Conservation (phyloP, 2,797 vertebrate species). For the Acrossocheilus wenchowensis region DNA sequence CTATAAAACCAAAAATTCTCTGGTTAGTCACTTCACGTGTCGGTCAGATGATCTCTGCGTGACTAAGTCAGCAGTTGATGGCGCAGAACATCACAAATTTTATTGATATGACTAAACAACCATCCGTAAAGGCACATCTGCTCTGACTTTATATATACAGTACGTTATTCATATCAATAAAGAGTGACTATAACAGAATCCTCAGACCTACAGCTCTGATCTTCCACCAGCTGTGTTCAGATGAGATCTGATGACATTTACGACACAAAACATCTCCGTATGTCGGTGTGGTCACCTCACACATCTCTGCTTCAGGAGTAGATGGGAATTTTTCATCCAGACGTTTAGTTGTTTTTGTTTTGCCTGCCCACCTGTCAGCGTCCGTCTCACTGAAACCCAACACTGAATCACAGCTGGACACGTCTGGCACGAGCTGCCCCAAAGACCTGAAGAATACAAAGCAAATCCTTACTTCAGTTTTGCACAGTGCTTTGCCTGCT, state of each 20-base stretch:
- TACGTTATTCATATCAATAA: no score
- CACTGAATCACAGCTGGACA: slow-evolving; percentile 75
- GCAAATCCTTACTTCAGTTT: neutral
- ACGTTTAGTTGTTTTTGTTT: slow-evolving; percentile 61
- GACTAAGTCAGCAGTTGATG: no score
- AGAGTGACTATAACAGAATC: neutral
- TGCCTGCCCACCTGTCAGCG: slow-evolving; percentile 76
- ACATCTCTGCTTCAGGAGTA: slow-evolving; percentile 44
- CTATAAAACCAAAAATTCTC: neutral
- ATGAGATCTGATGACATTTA: no score
- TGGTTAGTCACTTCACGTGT: neutral
- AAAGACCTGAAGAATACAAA: neutral
- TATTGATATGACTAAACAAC: neutral
- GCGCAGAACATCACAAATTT: no score
- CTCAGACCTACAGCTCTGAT: no score
- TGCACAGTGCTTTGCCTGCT: neutral
- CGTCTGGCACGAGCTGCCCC: neutral
- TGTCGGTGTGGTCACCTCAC: no score
- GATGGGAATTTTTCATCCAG: slow-evolving; percentile 55
- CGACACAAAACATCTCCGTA: no score
- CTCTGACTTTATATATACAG: neutral
- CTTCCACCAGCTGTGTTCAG: no score
- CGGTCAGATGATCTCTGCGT: neutral
- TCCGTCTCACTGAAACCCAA: slow-evolving; percentile 78
- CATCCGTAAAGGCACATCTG: neutral